A percentile compares a stretch with the other conserved stretches of the same genome.
phyloP scores from a whole-genome alignment of 2,797 vertebrate species.

The Macropus fuliginosus region DNA sequence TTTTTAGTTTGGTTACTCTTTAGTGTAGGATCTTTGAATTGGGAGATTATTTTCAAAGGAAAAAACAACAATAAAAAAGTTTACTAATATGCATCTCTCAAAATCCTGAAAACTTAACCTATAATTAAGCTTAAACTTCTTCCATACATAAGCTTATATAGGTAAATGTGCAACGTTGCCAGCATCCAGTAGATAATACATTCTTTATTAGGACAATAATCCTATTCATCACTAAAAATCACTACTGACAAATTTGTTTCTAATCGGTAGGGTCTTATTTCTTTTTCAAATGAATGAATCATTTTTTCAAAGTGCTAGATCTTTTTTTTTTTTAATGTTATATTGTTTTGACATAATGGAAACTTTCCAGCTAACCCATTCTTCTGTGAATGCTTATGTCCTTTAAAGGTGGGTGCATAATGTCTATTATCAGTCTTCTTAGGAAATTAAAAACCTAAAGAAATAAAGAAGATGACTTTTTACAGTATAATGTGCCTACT shows the following conservation, averaged over 20 bases:
- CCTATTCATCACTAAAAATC: neutral
- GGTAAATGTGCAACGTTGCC: neutral
- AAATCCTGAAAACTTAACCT: neutral
- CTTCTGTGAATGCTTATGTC: neutral
- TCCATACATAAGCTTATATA: neutral
- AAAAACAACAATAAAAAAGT: neutral
- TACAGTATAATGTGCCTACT: neutral
- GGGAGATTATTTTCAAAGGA: neutral
- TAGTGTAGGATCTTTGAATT: neutral
- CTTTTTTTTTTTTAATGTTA: neutral
- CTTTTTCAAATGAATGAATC: neutral
- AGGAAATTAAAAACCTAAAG: conserved; percentile 56
- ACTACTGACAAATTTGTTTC: neutral
- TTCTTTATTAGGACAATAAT: neutral
- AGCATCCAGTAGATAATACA: neutral
- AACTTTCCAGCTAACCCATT: neutral
- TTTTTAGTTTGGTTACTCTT: neutral
- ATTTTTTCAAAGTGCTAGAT: neutral
- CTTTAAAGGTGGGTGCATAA: neutral
- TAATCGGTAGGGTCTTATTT: neutral
- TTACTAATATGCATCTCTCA: neutral
- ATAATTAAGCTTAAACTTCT: neutral
- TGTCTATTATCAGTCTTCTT: conserved; percentile 57
- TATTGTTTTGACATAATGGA: neutral
- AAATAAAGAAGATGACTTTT: conserved; percentile 56